These are phyloP conservation scores for Pachyuromys duprasi DNA, from an alignment of 2,797 vertebrate species.

Conservation along the genomic window DNA sequence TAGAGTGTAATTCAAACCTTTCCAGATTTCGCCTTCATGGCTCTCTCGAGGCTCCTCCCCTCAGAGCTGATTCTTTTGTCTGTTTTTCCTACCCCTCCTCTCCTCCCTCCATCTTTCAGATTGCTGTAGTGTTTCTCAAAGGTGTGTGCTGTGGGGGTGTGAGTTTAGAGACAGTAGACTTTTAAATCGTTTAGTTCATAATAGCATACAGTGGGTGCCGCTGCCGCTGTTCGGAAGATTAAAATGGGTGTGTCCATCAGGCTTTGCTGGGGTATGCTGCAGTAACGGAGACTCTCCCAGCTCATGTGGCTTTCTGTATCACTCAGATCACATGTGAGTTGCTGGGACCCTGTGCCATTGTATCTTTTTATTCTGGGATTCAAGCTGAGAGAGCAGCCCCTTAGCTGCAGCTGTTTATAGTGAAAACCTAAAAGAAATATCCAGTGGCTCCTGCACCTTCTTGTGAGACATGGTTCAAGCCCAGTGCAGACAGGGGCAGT, in stretches of 20 bases:
- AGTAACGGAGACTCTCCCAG: background rate
- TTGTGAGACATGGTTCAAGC: background rate
- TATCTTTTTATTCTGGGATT: background rate
- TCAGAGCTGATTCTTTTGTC: background rate
- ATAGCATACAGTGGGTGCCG: background rate
- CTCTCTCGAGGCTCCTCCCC: background rate
- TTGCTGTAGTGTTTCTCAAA: background rate
- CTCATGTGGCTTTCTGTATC: background rate
- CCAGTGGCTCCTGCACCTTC: background rate
- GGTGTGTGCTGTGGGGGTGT: accelerated
- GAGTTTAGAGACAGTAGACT: background rate
- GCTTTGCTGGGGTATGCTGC: background rate
- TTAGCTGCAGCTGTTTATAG: background rate
- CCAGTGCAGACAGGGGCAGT: background rate
- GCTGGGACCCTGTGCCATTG: background rate
- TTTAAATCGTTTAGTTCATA: background rate
- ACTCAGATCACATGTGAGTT: background rate
- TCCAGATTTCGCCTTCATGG: background rate
- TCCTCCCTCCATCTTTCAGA: background rate
- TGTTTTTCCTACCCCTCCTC: background rate
- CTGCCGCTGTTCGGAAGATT: background rate
- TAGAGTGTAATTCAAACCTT: background rate
- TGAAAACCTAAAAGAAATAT: background rate
- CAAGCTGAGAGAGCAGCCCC: background rate
- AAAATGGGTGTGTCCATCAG: background rate